These are phyloP conservation scores for Eumacrocentrus americanus DNA, from an alignment of 2,888 invertebrate species.

Conservation along the genomic window DNA sequence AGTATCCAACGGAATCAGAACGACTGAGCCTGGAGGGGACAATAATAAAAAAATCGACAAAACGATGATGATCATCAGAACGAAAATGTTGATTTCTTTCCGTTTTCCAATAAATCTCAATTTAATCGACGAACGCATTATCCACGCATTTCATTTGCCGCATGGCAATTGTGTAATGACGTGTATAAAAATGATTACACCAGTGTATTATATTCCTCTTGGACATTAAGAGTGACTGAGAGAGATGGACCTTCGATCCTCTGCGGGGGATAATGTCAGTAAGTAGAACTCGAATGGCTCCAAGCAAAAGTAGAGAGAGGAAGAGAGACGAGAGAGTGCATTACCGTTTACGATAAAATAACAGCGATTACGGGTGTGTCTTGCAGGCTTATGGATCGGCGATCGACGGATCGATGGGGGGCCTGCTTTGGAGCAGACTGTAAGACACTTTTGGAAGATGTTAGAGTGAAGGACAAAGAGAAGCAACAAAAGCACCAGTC, in stretches of 20 bases:
- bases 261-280: constrained; percentile 47
- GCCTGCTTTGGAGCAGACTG: too few species aligned
- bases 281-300: constrained; percentile 51
- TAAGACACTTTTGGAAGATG: constrained; percentile 13
- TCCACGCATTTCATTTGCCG: constrained; percentile 53
- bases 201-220: too few species aligned
- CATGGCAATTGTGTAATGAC: constrained; percentile 55
- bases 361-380: constrained; percentile 50
- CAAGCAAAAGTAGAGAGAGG: constrained; percentile 41
- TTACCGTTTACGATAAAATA: constrained; percentile 57
- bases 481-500: background rate
- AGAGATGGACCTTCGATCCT: constrained; percentile 23
- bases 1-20: too few species aligned
- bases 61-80: constrained; percentile 21
- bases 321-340: constrained; percentile 32
- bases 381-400: constrained; percentile 38
- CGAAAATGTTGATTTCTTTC: constrained; percentile 35
- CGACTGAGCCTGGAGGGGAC: too few species aligned
- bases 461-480: background rate
- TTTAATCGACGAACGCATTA: constrained; percentile 36
- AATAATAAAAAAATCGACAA: too few species aligned
- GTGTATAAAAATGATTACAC: constrained; percentile 53
- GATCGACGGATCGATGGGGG: constrained; percentile 11
- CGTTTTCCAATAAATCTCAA: constrained; percentile 57
- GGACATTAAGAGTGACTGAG: constrained; percentile 11